Conservation (phyloP, 2,888 invertebrate genomes). For the Acanthococcus lagerstroemiae region DNA sequence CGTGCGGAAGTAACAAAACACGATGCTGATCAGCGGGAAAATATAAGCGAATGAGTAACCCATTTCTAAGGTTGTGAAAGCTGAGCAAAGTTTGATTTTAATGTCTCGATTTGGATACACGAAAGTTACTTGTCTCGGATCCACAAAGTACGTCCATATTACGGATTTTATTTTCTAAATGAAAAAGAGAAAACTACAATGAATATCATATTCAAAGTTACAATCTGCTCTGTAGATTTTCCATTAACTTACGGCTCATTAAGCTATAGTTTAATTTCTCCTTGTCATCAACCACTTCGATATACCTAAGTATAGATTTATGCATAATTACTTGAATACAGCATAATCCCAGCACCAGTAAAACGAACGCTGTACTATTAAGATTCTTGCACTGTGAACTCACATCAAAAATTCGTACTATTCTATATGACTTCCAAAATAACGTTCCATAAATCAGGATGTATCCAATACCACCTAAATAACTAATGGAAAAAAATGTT, state of each 20-base stretch:
- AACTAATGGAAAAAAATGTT: not conserved
- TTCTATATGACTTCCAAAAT: conserved; percentile 24
- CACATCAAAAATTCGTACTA: conserved; percentile 22
- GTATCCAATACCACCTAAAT: conserved; percentile 21
- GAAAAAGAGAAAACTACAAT: not conserved
- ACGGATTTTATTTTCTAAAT: conserved; percentile 17
- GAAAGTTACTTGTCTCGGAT: conserved; percentile 10
- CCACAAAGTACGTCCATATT: conserved; percentile 15
- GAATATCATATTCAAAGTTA: not conserved
- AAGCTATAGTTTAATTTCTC: too few relatives aligned
- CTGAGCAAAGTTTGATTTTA: conserved; percentile 23
- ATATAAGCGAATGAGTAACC: conserved; percentile 18
- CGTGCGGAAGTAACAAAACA: conserved; percentile 53
- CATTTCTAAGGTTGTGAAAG: conserved; percentile 17
- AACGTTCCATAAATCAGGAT: conserved; percentile 19
- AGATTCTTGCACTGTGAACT: conserved; percentile 9
- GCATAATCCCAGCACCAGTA: conserved; percentile 22
- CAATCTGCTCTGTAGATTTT: too few relatives aligned
- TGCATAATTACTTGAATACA: conserved; percentile 19
- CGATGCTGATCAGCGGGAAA: conserved; percentile 12
- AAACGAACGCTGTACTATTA: conserved; percentile 18
- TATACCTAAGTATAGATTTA: not conserved
- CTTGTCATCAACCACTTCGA: not conserved
- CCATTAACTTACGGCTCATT: too few relatives aligned
- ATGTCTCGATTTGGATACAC: conserved; percentile 8